Evolutionary conservation across 23 tunicate genomes (phyloP).

Genomic region (Ciona savignyi): DNA sequence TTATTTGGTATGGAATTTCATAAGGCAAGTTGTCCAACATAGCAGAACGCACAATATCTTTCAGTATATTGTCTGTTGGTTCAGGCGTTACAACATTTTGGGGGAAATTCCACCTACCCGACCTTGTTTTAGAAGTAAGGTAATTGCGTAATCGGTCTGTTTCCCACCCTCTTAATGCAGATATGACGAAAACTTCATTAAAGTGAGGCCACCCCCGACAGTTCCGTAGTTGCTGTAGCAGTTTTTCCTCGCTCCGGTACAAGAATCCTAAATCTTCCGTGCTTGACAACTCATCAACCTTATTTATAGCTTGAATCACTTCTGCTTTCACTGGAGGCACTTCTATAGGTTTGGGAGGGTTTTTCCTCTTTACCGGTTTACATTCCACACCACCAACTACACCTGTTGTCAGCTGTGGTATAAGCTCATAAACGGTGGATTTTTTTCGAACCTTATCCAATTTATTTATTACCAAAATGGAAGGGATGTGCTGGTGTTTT

Average conservation of each 20-base stretch:
- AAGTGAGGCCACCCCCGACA: slow-evolving; percentile 83
- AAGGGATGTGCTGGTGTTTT: slow-evolving; percentile 36
- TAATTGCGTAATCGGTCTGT: slow-evolving; percentile 18
- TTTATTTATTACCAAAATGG: slow-evolving; percentile 67
- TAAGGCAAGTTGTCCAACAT: slow-evolving; percentile 61
- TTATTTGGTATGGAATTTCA: slow-evolving; percentile 64
- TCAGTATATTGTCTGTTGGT: slow-evolving; percentile 34
- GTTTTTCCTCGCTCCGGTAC: slow-evolving; percentile 32
- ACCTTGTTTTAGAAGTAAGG: slow-evolving; percentile 22
- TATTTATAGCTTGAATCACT: slow-evolving; percentile 25
- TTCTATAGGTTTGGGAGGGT: background rate
- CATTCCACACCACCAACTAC: slow-evolving; percentile 17
- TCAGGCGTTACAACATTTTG: slow-evolving; percentile 39
- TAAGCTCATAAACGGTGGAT: slow-evolving; percentile 10
- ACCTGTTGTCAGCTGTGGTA: slow-evolving; percentile 16
- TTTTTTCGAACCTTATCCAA: slow-evolving; percentile 13
- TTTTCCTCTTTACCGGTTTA: background rate
- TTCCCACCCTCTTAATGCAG: slow-evolving; percentile 23
- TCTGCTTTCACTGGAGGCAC: slow-evolving; percentile 21
- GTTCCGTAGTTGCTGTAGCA: slow-evolving; percentile 45
- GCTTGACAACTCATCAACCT: background rate
- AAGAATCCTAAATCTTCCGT: slow-evolving; percentile 14
- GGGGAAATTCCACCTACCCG: slow-evolving; percentile 62
- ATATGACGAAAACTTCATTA: slow-evolving; percentile 76
- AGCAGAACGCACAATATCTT: slow-evolving; percentile 36